A percentile compares a stretch with the other conserved stretches of the same genome.
Evolutionary conservation across 2,113 vertebrate species (phyloP).

Genomic region (Onychostoma macrolepis): DNA sequence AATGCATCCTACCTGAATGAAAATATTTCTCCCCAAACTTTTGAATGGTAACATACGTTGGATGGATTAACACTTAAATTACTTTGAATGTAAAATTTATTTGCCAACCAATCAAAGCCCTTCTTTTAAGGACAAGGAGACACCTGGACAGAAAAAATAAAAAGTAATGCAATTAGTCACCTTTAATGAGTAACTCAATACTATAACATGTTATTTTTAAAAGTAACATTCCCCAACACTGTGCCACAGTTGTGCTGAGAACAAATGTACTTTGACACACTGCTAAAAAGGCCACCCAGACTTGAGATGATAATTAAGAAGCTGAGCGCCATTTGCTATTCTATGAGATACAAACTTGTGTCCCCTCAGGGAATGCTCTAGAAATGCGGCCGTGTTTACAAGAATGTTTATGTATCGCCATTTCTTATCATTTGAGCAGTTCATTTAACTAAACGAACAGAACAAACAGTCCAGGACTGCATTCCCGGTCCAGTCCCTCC

Average conservation of each 20-base stretch:
- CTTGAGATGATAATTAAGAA: constrained; percentile 23
- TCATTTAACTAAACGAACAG: constrained; percentile 58
- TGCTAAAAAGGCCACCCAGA: constrained; percentile 19
- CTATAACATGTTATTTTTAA: not conserved
- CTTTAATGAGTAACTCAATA: not conserved
- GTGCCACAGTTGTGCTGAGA: not conserved
- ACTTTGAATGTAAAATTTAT: no score
- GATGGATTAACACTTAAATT: not conserved
- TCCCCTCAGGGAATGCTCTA: constrained; percentile 9
- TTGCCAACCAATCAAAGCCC: not conserved
- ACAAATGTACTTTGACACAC: not conserved
- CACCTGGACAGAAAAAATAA: not conserved
- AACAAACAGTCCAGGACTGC: constrained; percentile 51
- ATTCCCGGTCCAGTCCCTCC: constrained; percentile 45
- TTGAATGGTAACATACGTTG: not conserved
- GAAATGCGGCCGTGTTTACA: not conserved
- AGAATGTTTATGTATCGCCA: constrained; percentile 5
- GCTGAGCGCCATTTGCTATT: not conserved
- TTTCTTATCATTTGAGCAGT: constrained; percentile 48
- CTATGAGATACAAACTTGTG: not conserved
- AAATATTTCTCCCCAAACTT: not conserved
- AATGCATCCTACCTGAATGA: not conserved
- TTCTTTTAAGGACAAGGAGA: not conserved
- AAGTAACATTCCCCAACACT: not conserved
- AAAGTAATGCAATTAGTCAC: not conserved